Evolutionary conservation across 1,140 invertebrate species (phyloP).

Genomic region (Drosophila novamexicana): DNA sequence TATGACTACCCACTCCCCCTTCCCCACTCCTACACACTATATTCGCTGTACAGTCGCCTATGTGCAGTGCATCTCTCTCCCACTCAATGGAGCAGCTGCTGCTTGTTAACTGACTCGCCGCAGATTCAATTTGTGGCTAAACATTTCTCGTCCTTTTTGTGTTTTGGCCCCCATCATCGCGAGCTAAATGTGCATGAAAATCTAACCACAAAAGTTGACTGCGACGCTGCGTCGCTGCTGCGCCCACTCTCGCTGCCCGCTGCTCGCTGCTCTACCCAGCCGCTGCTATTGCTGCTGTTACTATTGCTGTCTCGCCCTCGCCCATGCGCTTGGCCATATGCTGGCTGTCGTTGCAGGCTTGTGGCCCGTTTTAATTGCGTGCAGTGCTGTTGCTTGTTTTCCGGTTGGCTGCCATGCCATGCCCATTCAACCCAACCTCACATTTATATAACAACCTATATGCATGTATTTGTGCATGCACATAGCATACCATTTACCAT

Average conservation of each 20-base stretch:
- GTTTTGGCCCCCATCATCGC: constrained; percentile 42
- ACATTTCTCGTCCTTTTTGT: constrained; percentile 79
- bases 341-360: constrained; percentile 36
- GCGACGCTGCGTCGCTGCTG: constrained; percentile 6
- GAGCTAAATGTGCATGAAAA: constrained; percentile 83
- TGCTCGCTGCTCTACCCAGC: constrained; percentile 1
- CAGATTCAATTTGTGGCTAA: constrained; percentile 78
- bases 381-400: constrained; percentile 80
- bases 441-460: not conserved
- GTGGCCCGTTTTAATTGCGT: constrained; percentile 66
- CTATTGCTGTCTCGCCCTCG: constrained; percentile 46
- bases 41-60: not conserved
- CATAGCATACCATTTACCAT: constrained; percentile 25
- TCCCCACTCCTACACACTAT: not conserved
- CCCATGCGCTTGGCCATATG: constrained; percentile 33
- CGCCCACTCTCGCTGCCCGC: constrained; percentile 2
- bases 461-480: constrained; percentile 31
- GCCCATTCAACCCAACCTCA: constrained; percentile 1
- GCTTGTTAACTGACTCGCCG: constrained; percentile 70
- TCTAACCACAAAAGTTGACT: constrained; percentile 51
- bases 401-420: constrained; percentile 72
- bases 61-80: constrained; percentile 1
- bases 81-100: constrained; percentile 10
- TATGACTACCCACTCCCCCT: constrained; percentile 20
- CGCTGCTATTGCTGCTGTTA: constrained; percentile 7